Evolutionary conservation across 2,797 vertebrate genomes (phyloP).

Genomic region (Aplochiton taeniatus): DNA sequence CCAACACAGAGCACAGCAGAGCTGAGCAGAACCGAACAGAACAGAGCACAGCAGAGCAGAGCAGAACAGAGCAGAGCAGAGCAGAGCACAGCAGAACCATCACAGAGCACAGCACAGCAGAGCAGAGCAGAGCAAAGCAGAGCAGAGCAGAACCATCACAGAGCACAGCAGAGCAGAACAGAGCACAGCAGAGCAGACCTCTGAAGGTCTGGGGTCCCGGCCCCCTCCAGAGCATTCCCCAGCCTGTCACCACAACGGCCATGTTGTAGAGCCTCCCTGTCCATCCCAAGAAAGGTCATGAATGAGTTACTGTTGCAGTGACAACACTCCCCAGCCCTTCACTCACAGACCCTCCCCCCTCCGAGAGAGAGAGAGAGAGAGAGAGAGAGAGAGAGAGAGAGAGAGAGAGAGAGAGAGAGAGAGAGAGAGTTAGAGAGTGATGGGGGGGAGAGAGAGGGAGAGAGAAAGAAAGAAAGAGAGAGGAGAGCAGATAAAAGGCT

Average conservation of each 20-base stretch:
- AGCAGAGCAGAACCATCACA: no score
- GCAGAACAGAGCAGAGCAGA: no score
- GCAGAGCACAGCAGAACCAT: no score
- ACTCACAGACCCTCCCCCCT: constrained; percentile 19
- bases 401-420: constrained; percentile 39
- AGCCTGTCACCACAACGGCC: no score
- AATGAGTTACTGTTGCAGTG: constrained; percentile 1
- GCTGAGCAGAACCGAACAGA: background rate
- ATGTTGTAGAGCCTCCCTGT: background rate
- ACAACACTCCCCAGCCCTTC: constrained; percentile 1
- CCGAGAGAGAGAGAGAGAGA: constrained; percentile 43
- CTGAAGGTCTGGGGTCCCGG: no score
- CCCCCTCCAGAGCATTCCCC: no score
- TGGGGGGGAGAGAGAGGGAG: constrained; percentile 49
- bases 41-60: constrained; percentile 10
- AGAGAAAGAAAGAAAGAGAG: constrained; percentile 25
- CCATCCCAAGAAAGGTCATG: background rate
- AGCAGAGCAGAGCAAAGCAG: no score
- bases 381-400: constrained; percentile 32
- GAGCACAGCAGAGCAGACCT: no score
- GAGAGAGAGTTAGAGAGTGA: constrained; percentile 27
- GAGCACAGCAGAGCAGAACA: no score
- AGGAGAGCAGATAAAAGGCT: background rate
- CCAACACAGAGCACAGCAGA: constrained; percentile 11
- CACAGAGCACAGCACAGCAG: no score